phyloP scores from a whole-genome alignment of 2,888 invertebrate species.

The Actias luna region DNA sequence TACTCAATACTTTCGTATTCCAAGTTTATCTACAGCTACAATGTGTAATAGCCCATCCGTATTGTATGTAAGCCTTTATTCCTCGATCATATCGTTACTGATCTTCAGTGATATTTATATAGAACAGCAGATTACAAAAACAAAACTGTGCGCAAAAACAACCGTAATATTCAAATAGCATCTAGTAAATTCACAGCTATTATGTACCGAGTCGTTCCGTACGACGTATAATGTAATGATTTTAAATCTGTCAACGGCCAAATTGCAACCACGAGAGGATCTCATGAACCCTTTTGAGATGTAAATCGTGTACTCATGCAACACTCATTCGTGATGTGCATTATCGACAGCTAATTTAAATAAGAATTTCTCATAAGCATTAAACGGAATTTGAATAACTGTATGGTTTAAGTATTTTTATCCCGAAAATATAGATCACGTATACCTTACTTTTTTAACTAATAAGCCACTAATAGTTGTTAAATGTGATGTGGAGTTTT shows the following conservation, averaged over 20 bases:
- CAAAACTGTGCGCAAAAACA: background rate
- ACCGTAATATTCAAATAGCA: constrained; percentile 22
- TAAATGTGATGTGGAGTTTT: too few relatives aligned
- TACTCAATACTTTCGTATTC: too few relatives aligned
- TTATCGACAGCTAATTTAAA: constrained; percentile 24
- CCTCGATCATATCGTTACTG: too few relatives aligned
- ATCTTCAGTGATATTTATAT: background rate
- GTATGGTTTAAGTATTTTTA: background rate
- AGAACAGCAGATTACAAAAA: background rate
- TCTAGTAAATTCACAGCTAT: constrained; percentile 34
- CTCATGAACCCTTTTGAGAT: constrained; percentile 40
- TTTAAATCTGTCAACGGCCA: constrained; percentile 71
- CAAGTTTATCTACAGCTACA: too few relatives aligned
- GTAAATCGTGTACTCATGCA: constrained; percentile 44
- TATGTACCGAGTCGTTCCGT: constrained; percentile 39
- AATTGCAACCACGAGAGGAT: constrained; percentile 54
- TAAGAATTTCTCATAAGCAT: constrained; percentile 19
- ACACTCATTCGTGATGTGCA: constrained; percentile 37
- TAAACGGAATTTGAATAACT: background rate
- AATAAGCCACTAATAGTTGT: background rate
- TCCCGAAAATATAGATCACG: background rate
- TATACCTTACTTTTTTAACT: background rate
- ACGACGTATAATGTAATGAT: constrained; percentile 42
- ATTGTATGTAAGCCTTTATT: too few relatives aligned
- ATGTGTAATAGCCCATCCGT: too few relatives aligned